Conservation (phyloP, 2,797 vertebrate genomes). For the Alectoris magna region DNA sequence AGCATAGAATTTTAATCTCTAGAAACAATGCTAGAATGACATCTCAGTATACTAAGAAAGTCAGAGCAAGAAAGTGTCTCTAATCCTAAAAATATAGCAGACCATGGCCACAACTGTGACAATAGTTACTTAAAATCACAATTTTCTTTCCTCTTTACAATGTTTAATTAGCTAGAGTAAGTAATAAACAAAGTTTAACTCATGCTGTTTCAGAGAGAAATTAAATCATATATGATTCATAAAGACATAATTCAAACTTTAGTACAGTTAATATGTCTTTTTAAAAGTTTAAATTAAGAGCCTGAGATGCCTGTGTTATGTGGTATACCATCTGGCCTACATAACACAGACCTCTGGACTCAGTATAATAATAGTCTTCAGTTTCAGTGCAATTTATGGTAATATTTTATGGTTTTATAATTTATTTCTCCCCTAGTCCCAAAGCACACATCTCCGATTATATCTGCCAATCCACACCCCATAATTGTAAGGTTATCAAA, state of each 20-base stretch:
- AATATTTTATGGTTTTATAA: neutral
- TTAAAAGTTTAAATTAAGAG: neutral
- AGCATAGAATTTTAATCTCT: neutral
- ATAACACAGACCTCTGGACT: neutral
- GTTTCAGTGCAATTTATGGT: neutral
- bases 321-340: neutral
- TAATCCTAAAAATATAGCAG: neutral
- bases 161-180: neutral
- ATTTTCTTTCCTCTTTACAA: neutral
- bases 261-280: neutral
- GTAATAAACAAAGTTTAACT: neutral
- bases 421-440: neutral
- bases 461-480: neutral
- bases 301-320: neutral
- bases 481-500: neutral
- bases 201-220: neutral
- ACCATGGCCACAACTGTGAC: neutral
- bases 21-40: neutral
- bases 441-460: neutral
- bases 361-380: neutral
- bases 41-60: accelerated
- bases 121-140: neutral
- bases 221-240: neutral
- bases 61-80: neutral
- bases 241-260: neutral